Evolutionary conservation across 2,888 invertebrate genomes (phyloP).

Genomic region (Drosophila fungiperda): DNA sequence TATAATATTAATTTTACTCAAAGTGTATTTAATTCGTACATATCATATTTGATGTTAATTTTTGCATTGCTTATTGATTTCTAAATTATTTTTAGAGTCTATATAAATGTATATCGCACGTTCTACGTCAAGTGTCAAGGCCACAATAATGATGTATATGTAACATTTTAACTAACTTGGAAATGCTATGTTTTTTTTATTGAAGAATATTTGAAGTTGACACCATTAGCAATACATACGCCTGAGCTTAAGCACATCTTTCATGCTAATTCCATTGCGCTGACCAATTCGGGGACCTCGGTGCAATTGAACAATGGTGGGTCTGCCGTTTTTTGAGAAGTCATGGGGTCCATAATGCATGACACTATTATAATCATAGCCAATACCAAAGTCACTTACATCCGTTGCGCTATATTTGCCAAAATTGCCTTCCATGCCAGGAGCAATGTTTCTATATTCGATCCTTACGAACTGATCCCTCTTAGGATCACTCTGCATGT

Average conservation of each 20-base stretch:
- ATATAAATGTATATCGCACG: background rate
- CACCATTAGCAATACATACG: conserved; percentile 44
- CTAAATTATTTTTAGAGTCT: background rate
- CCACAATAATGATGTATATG: background rate
- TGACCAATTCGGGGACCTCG: conserved; percentile 68
- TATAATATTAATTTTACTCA: background rate
- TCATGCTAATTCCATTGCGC: conserved; percentile 53
- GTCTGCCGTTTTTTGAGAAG: conserved; percentile 88
- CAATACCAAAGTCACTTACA: conserved; percentile 87
- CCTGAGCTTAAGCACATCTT: conserved; percentile 60
- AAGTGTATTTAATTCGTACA: background rate
- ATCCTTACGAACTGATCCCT: conserved; percentile 89
- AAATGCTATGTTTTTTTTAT: background rate
- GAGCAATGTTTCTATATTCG: conserved; percentile 75
- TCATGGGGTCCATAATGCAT: conserved; percentile 91
- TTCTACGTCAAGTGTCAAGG: background rate
- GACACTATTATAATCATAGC: conserved; percentile 91
- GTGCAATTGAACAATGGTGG: conserved; percentile 87
- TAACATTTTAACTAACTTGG: background rate
- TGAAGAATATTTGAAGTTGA: background rate
- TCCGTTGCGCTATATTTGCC: conserved; percentile 86
- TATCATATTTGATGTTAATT: background rate
- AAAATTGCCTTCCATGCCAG: conserved; percentile 89
- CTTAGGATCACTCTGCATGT: conserved; percentile 91
- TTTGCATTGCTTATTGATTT: background rate